phyloP scores from a whole-genome alignment of 1,140 invertebrate species.

The Papilio glaucus region DNA sequence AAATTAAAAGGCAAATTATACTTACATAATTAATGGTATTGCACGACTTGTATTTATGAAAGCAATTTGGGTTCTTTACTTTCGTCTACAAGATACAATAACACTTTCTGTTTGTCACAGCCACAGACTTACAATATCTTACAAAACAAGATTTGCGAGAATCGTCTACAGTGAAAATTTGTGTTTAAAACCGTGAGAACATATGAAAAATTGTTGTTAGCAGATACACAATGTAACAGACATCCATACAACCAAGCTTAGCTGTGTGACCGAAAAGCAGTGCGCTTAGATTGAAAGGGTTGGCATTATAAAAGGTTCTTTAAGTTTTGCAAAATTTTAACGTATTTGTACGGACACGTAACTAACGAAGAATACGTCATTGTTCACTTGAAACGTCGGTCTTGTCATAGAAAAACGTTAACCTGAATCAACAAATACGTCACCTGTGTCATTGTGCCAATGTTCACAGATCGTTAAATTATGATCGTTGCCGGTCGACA shows the following conservation, averaged over 20 bases:
- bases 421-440: conserved; percentile 40
- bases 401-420: conserved; percentile 43
- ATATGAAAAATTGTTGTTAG: background rate
- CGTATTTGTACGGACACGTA: background rate
- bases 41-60: no score
- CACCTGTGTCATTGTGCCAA: conserved; percentile 30
- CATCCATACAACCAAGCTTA: background rate
- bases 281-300: background rate
- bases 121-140: no score
- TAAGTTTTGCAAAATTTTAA: background rate
- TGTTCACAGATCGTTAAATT: conserved; percentile 51
- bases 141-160: background rate
- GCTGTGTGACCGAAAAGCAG: background rate
- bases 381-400: background rate
- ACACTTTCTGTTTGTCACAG: no score
- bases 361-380: background rate
- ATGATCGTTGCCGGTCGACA: background rate
- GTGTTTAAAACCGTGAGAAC: background rate
- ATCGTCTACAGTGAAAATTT: background rate
- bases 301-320: background rate
- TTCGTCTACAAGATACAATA: no score
- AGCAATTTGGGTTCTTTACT: no score
- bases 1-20: no score
- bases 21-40: no score
- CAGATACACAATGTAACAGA: background rate